phyloP scores from a whole-genome alignment of 2,888 invertebrate genomes.

The Nomada goodeniana region DNA sequence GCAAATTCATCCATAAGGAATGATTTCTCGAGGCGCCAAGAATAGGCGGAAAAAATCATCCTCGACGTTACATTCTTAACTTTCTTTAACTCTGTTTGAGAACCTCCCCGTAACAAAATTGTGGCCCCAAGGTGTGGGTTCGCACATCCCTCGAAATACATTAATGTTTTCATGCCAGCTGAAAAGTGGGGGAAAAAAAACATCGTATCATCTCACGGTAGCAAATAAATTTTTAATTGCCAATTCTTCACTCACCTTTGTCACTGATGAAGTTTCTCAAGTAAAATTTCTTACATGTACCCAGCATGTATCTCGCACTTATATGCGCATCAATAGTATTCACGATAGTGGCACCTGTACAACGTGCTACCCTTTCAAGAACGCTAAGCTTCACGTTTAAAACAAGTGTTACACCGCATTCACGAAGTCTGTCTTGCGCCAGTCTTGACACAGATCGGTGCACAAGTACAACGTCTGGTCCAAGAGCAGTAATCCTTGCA shows the following conservation, averaged over 20 bases:
- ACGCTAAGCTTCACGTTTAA: slow-evolving; percentile 93
- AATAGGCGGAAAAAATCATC: slow-evolving; percentile 94
- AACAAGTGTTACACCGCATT: slow-evolving; percentile 93
- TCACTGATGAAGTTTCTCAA: slow-evolving; percentile 86
- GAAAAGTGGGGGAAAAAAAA: slow-evolving; percentile 68
- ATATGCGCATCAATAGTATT: slow-evolving; percentile 95
- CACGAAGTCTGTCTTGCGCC: slow-evolving; percentile 94
- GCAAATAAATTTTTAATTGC: background rate
- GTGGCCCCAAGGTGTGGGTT: slow-evolving; percentile 94
- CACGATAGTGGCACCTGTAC: slow-evolving; percentile 93
- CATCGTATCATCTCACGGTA: background rate
- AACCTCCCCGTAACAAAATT: slow-evolving; percentile 92
- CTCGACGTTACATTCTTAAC: slow-evolving; percentile 94
- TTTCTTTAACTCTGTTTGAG: slow-evolving; percentile 89
- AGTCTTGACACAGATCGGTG: slow-evolving; percentile 94
- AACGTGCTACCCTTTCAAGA: slow-evolving; percentile 91
- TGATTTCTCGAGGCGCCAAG: slow-evolving; percentile 96
- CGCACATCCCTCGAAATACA: slow-evolving; percentile 97
- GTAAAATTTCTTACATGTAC: slow-evolving; percentile 93
- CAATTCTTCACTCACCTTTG: slow-evolving; percentile 81
- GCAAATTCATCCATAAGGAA: slow-evolving; percentile 96
- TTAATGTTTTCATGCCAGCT: slow-evolving; percentile 92
- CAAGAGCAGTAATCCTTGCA: slow-evolving; percentile 92
- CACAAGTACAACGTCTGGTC: slow-evolving; percentile 95
- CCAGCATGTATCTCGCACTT: slow-evolving; percentile 90